A percentile compares a stretch with the other conserved stretches of the same genome.
Evolutionary conservation across 64 coral and sea anemone genomes (phyloP).

Genomic region (Astreopora myriophthalma): DNA sequence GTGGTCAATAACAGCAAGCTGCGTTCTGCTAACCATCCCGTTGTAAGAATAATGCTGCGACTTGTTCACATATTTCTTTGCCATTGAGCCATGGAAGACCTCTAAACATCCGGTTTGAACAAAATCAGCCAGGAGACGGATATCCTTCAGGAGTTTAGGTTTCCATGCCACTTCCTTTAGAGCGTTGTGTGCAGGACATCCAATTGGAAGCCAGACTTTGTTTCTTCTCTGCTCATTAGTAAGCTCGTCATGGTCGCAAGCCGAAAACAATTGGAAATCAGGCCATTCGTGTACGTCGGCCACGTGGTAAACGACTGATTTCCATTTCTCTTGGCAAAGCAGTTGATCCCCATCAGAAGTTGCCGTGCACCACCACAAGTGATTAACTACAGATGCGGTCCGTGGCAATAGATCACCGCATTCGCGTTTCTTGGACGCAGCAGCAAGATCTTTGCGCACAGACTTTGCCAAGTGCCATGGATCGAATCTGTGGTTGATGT

Average conservation of each 20-base stretch:
- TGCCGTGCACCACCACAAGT: constrained; percentile 9
- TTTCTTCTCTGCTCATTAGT: neutral
- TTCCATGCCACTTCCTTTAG: constrained; percentile 22
- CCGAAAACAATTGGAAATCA: neutral
- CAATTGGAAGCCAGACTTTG: neutral
- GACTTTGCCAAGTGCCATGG: constrained; percentile 1
- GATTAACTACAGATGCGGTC: constrained; percentile 20
- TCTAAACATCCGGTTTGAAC: constrained; percentile 45
- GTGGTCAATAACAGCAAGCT: constrained; percentile 30
- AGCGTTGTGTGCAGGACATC: constrained; percentile 1
- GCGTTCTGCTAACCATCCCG: constrained; percentile 46
- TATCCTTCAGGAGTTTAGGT: neutral
- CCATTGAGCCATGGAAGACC: constrained; percentile 6
- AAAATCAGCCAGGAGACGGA: neutral
- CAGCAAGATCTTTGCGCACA: neutral
- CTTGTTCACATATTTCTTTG: constrained; percentile 11
- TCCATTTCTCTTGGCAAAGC: constrained; percentile 12
- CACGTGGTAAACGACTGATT: constrained; percentile 20
- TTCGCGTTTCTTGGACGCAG: neutral
- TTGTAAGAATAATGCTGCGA: constrained; percentile 54
- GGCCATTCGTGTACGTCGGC: neutral
- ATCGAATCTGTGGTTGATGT: constrained; percentile 15
- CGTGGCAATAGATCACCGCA: neutral
- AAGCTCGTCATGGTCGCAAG: neutral
- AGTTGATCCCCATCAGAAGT: neutral